A percentile compares a stretch with the other conserved stretches of the same genome.
These are phyloP conservation scores for Pipistrellus pygmaeus DNA, from an alignment of 2,797 vertebrate genomes.

Conservation along the genomic window DNA sequence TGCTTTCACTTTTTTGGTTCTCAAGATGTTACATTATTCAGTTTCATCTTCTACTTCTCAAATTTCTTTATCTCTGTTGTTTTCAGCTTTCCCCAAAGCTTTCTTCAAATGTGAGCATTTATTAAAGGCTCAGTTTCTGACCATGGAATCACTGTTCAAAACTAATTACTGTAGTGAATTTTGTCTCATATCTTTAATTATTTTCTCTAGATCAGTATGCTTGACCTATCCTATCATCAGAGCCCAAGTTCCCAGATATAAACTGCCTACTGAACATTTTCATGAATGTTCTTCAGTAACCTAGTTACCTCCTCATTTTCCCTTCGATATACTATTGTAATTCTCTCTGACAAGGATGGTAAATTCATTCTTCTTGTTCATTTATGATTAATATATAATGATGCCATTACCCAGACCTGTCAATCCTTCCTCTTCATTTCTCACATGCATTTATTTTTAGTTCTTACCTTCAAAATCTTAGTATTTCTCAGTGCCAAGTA, in stretches of 20 bases:
- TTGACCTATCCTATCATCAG: background rate
- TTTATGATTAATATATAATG: background rate
- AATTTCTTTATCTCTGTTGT: conserved; percentile 16
- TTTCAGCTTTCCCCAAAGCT: background rate
- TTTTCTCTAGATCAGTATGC: background rate
- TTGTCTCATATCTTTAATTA: background rate
- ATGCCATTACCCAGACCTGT: background rate
- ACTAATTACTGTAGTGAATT: conserved; percentile 30
- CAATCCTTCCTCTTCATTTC: background rate
- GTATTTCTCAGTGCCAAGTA: background rate
- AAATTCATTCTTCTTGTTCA: background rate
- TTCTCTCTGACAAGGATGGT: background rate
- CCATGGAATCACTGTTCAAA: conserved; percentile 12
- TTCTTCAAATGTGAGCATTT: background rate
- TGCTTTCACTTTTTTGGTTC: background rate
- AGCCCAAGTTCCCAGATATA: background rate
- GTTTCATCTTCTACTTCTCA: background rate
- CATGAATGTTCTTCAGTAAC: background rate
- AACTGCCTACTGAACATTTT: conserved; percentile 8
- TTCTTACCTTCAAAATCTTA: background rate
- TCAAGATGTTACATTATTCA: background rate
- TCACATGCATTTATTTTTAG: background rate
- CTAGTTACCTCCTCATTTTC: background rate
- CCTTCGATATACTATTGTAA: background rate
- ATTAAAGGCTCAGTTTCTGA: conserved; percentile 5